Percentiles rank a stretch among this genome's conserved stretches.
phyloP scores from a whole-genome alignment of 2,113 vertebrate genomes.

The Vidua chalybeata region DNA sequence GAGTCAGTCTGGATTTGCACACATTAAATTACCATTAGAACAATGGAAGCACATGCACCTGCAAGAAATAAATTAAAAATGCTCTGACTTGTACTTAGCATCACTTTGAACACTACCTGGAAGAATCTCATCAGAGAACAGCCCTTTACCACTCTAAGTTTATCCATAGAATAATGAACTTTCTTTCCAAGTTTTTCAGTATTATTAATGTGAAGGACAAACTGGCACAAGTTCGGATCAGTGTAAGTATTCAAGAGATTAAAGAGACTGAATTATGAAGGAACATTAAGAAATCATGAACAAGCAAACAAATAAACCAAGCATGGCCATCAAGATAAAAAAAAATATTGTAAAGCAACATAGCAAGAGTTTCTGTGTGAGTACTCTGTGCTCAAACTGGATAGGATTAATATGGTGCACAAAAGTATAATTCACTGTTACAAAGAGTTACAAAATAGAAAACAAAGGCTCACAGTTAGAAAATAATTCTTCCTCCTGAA shows the following conservation, averaged over 20 bases:
- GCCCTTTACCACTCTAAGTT: neutral
- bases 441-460: conserved; percentile 16
- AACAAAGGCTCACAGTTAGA: conserved; percentile 52
- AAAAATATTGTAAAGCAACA: neutral
- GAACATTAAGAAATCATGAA: neutral
- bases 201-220: neutral
- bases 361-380: neutral
- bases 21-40: neutral
- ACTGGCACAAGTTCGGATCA: neutral
- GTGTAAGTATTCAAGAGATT: neutral
- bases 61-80: conserved; percentile 34
- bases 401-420: conserved; percentile 12
- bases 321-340: neutral
- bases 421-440: conserved; percentile 23
- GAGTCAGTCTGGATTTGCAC: neutral
- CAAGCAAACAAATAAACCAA: neutral
- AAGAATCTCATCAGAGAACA: neutral
- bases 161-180: neutral
- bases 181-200: neutral
- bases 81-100: conserved; percentile 3
- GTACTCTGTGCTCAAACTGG: neutral
- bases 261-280: neutral
- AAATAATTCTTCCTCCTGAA: conserved; percentile 38
- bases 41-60: neutral
- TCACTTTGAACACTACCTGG: conserved; percentile 3